phyloP scores from a whole-genome alignment of 1,140 invertebrate genomes.

The Eciton burchellii region DNA sequence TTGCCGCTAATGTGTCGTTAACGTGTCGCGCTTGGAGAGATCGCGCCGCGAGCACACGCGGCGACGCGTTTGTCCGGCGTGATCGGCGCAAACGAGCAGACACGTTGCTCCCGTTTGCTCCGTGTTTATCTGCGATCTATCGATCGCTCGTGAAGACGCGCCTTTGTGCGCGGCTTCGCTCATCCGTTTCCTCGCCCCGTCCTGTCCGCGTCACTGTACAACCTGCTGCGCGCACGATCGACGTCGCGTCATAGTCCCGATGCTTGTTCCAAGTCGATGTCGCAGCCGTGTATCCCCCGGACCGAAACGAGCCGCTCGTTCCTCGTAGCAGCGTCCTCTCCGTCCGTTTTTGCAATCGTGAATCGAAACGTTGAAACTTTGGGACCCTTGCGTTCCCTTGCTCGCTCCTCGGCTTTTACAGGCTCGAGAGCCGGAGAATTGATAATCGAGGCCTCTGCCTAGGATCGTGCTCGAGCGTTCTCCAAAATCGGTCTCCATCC shows the following conservation, averaged over 20 bases:
- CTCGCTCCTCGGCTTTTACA: too few species aligned
- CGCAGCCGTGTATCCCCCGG: conserved; percentile 26
- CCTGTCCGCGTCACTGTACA: background rate
- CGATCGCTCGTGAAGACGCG: conserved; percentile 68
- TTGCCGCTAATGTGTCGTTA: conserved; percentile 68
- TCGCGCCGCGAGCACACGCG: conserved; percentile 34
- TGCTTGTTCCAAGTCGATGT: conserved; percentile 35
- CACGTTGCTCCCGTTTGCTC: conserved; percentile 76
- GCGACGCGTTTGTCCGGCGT: conserved; percentile 68
- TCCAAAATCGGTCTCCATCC: too few species aligned
- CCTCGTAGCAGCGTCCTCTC: background rate
- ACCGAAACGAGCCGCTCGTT: conserved; percentile 38
- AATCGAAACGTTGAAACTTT: background rate
- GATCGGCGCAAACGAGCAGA: conserved; percentile 81
- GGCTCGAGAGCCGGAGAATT: background rate
- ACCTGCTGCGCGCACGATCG: conserved; percentile 21
- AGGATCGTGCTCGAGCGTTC: background rate
- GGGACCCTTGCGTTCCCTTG: background rate
- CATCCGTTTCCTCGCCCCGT: conserved; percentile 41
- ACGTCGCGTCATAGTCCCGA: conserved; percentile 51
- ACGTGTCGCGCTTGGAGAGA: conserved; percentile 46
- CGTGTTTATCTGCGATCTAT: conserved; percentile 78
- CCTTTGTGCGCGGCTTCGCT: conserved; percentile 47
- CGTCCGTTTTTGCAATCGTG: conserved; percentile 5
- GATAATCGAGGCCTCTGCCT: background rate